Base-by-base conservation (phyloP, 1,140 invertebrate genomes). In the Centruroides vittatus region DNA sequence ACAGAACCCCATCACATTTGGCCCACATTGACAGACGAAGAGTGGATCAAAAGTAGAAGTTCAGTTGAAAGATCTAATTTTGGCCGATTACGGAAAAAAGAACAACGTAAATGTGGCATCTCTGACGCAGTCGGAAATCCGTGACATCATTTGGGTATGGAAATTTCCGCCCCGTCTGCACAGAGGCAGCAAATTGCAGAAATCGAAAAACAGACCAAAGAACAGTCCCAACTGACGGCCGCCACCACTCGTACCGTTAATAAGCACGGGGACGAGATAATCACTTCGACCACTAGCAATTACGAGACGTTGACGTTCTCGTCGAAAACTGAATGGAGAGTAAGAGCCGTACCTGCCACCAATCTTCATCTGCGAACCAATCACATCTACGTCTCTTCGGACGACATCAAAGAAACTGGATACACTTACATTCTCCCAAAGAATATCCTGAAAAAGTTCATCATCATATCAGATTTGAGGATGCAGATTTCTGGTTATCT, bases 71-170 rank as follows among this genome's bases (percentile, higher is more conserved):
- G 96, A 99, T 78, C 81, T 99, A 5, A 99, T 99, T 72, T 74
- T 99, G 13, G 95, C 95, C 48, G 97, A 99, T 78, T 99, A 99
- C 71, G 96, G 96, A 69, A 99, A 99, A 78, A 99, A 99, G 78
- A 99, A 99, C 76, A 99, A 99, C 71, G 97, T 99, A 0, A 99
- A 99, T 73, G 95, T 99, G 0, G 94, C 93, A 0, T 99, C 95
- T 0, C 77, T 99, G 10, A 99, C 96, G 0, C 96, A 99, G 72
- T 98, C 94, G 0, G 96, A 99, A 79, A 98, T 99, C 69, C 84
- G 96, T 62, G 97, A 99, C 73, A 99, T 99, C 62, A 98, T 99
- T 80, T 99, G 36, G 97, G 97, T 71, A 99, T 99, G 95, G 97
- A 99, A 77, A 99, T 99, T 63, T 96, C 92, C 47, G 96, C 97